These are phyloP conservation scores for Cephus pulcher DNA, from an alignment of 2,888 invertebrate genomes.

Conservation along the genomic window DNA sequence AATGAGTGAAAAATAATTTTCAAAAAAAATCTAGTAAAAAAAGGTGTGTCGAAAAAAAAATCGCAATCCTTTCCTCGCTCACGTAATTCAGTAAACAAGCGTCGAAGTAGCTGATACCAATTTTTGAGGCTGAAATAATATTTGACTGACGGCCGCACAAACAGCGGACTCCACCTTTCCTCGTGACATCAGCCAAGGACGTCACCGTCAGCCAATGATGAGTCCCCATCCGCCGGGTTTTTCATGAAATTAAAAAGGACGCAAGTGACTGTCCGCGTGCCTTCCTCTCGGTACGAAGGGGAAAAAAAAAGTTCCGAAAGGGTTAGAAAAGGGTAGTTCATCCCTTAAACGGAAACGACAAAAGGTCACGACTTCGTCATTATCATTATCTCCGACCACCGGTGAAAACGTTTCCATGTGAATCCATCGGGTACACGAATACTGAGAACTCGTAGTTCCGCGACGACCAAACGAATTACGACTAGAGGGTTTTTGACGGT, in stretches of 20 bases:
- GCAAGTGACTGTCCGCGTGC: not conserved
- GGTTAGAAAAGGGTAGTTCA: too few species aligned
- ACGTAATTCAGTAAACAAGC: not conserved
- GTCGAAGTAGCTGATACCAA: too few species aligned
- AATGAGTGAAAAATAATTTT: too few species aligned
- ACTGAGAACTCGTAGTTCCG: not conserved
- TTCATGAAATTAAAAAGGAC: not conserved
- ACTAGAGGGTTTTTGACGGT: not conserved
- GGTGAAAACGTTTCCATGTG: fast-evolving
- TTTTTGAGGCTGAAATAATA: not conserved
- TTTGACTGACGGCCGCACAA: not conserved
- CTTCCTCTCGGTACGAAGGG: not conserved
- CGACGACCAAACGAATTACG: not conserved
- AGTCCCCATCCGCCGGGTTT: not conserved
- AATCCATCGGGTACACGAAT: not conserved
- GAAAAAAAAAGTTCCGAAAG: too few species aligned
- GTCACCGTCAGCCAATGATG: not conserved
- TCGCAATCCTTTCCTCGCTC: not conserved
- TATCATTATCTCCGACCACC: not conserved
- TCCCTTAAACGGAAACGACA: too few species aligned
- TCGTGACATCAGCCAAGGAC: not conserved
- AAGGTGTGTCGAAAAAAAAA: not conserved
- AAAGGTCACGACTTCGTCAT: not conserved
- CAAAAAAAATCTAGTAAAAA: too few species aligned
- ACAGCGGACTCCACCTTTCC: not conserved